Percentiles rank a stretch among this genome's conserved stretches.
Conservation (phyloP, 2,888 invertebrate species). For the Pantelozetes paolii region DNA sequence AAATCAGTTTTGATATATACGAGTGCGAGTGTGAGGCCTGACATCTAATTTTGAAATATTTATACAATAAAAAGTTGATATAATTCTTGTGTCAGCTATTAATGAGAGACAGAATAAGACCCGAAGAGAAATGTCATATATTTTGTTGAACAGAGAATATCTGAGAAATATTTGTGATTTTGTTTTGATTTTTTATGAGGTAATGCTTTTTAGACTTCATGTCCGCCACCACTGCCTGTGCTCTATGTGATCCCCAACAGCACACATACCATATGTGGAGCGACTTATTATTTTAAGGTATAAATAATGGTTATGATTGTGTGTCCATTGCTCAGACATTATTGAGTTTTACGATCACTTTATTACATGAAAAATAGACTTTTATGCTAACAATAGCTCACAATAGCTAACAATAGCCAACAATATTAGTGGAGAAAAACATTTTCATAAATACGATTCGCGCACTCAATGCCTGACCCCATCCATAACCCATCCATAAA, state of each 20-base stretch:
- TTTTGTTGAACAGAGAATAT: background rate
- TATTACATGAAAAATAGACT: constrained; percentile 34
- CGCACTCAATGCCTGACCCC: constrained; percentile 6
- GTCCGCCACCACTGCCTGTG: constrained; percentile 4
- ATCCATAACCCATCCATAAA: constrained; percentile 7
- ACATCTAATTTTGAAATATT: constrained; percentile 21
- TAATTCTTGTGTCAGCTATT: background rate
- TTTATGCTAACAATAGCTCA: constrained; percentile 3
- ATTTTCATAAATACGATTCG: constrained; percentile 22
- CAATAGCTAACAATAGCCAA: no score
- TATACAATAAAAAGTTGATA: constrained; percentile 7
- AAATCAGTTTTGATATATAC: no score
- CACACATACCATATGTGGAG: background rate
- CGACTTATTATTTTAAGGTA: constrained; percentile 32
- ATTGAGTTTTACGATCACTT: constrained; percentile 29
- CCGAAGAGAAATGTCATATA: background rate
- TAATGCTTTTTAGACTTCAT: constrained; percentile 18
- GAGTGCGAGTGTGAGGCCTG: background rate
- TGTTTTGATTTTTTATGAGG: background rate
- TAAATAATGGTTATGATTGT: constrained; percentile 35
- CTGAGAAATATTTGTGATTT: constrained; percentile 1
- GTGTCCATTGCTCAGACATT: constrained; percentile 29
- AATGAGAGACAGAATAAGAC: constrained; percentile 15
- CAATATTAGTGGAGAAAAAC: constrained; percentile 30
- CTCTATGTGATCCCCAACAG: no score